Evolutionary conservation across 1,140 invertebrate species (phyloP).

Genomic region (Euborellia annulipes): DNA sequence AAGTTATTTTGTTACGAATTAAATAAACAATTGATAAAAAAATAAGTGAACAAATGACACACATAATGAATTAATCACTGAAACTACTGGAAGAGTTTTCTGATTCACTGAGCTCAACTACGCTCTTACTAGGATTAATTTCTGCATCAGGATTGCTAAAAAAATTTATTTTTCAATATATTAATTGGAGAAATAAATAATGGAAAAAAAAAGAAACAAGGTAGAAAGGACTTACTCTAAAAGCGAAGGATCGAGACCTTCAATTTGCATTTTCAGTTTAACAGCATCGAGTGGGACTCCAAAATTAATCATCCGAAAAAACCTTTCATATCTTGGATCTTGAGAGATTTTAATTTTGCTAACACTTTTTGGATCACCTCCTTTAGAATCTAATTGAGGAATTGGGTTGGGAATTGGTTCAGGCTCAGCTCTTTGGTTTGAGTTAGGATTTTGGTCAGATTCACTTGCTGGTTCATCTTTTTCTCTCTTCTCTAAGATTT

Average conservation of each 20-base stretch:
- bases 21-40: slow-evolving; percentile 1
- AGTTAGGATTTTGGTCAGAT: background rate
- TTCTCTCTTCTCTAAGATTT: slow-evolving; percentile 21
- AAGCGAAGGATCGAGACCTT: slow-evolving; percentile 61
- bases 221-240: slow-evolving; percentile 60
- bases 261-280: slow-evolving; percentile 63
- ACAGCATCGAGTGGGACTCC: slow-evolving; percentile 65
- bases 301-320: slow-evolving; percentile 75
- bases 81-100: slow-evolving; percentile 9
- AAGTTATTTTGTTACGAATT: slow-evolving; percentile 9
- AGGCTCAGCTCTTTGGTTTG: slow-evolving; percentile 15
- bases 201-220: slow-evolving; percentile 14
- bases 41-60: background rate
- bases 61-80: slow-evolving; percentile 8
- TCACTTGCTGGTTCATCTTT: slow-evolving; percentile 15
- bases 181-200: slow-evolving; percentile 4
- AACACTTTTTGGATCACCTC: slow-evolving; percentile 6
- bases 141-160: too few relatives aligned
- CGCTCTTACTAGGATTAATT: too few relatives aligned
- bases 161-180: too few relatives aligned
- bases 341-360: slow-evolving; percentile 21
- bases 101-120: background rate
- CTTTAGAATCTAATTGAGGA: too few relatives aligned
- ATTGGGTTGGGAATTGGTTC: slow-evolving; percentile 10
- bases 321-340: slow-evolving; percentile 57